These are phyloP conservation scores for Chloebia gouldiae DNA, from an alignment of 2,113 vertebrate species.

Conservation along the genomic window DNA sequence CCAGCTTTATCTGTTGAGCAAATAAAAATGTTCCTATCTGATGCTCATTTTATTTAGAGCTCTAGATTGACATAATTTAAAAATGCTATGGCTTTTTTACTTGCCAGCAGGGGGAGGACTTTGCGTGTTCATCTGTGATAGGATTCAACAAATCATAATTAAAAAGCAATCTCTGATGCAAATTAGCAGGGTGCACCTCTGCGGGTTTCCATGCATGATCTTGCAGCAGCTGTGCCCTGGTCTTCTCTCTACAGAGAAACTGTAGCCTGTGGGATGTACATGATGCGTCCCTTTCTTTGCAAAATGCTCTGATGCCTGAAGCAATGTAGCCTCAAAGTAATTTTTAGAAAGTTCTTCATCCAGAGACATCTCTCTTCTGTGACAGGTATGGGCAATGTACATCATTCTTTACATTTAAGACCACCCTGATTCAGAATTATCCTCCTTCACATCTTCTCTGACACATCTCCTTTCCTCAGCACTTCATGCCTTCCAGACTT, in stretches of 20 bases:
- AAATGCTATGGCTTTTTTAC: not conserved
- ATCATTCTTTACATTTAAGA: not conserved
- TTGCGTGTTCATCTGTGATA: not conserved
- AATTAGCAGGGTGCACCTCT: not conserved
- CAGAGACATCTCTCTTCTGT: not conserved
- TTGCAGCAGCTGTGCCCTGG: not conserved
- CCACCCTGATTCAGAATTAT: not conserved
- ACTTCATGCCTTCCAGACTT: not conserved
- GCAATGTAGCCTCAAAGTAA: not conserved
- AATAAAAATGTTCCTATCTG: not conserved
- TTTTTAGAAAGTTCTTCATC: not conserved
- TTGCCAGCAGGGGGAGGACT: slow-evolving; percentile 53
- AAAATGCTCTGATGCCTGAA: not conserved
- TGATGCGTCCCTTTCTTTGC: not conserved
- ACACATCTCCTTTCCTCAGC: not conserved
- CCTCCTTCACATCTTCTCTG: not conserved
- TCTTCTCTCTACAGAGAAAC: not conserved
- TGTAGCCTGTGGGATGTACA: not conserved
- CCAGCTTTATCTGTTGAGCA: not conserved
- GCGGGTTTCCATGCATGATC: not conserved
- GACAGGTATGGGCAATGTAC: not conserved
- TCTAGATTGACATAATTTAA: not conserved
- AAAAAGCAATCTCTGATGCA: not conserved
- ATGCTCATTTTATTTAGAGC: not conserved
- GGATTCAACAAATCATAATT: not conserved